Evolutionary conservation across 2,888 invertebrate species (phyloP).

Genomic region (Glyphotaelius pellucidus): DNA sequence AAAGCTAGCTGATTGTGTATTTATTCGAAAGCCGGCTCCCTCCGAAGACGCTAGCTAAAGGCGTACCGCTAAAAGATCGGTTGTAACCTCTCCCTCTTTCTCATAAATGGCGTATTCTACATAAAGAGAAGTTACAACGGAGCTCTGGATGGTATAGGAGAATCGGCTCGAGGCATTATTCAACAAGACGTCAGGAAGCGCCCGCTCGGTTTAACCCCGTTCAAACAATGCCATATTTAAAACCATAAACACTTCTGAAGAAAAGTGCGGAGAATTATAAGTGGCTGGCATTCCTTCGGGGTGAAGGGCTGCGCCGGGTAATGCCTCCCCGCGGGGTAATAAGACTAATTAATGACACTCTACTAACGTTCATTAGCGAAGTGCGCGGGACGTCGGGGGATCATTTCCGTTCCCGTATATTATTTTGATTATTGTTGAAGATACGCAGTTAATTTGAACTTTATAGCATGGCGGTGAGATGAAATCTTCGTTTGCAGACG

Average conservation of each 20-base stretch:
- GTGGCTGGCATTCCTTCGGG: slow-evolving; percentile 59
- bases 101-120: background rate
- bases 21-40: background rate
- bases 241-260: slow-evolving; percentile 66
- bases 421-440: slow-evolving; percentile 64
- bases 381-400: slow-evolving; percentile 58
- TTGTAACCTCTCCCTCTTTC: background rate
- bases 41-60: background rate
- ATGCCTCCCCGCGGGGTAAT: slow-evolving; percentile 65
- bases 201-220: slow-evolving; percentile 58
- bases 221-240: slow-evolving; percentile 65
- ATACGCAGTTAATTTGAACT: slow-evolving; percentile 47
- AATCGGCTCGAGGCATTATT: slow-evolving; percentile 12
- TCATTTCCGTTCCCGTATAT: slow-evolving; percentile 61
- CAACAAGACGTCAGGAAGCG: slow-evolving; percentile 26
- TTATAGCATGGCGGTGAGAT: slow-evolving; percentile 49
- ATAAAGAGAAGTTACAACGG: background rate
- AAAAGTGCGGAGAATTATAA: slow-evolving; percentile 66
- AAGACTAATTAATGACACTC: slow-evolving; percentile 66
- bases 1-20: background rate
- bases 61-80: background rate
- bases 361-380: slow-evolving; percentile 65
- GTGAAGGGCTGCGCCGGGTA: slow-evolving; percentile 60
- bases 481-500: slow-evolving; percentile 45
- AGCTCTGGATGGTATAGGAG: background rate